phyloP scores from a whole-genome alignment of 2,113 vertebrate species.

The Tauraco erythrolophus region DNA sequence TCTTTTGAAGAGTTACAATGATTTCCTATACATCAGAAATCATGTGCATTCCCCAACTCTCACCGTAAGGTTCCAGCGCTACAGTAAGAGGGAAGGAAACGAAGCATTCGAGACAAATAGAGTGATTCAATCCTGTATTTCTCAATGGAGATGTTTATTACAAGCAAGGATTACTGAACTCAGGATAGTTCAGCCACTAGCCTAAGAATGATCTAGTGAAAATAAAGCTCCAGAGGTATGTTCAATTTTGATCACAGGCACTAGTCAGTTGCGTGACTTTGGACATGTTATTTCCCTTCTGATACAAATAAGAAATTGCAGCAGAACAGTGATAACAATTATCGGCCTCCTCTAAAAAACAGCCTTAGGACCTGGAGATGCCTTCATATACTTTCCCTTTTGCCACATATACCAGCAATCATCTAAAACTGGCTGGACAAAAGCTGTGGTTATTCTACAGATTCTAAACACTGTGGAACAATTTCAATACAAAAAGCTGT shows the following conservation, averaged over 20 bases:
- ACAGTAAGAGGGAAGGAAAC: background rate
- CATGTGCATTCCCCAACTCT: background rate
- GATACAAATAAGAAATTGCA: background rate
- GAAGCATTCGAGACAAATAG: background rate
- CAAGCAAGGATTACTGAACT: background rate
- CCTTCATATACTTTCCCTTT: background rate
- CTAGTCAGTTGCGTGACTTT: background rate
- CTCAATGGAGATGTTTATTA: background rate
- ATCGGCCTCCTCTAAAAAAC: background rate
- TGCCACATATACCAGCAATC: fast-evolving
- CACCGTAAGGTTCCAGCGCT: background rate
- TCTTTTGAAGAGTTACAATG: background rate
- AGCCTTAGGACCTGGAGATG: background rate
- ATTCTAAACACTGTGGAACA: background rate
- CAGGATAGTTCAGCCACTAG: background rate
- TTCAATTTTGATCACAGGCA: background rate
- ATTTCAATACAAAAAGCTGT: background rate
- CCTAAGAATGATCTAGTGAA: background rate
- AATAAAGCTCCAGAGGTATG: background rate
- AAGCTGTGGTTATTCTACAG: background rate
- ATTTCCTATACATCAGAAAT: background rate
- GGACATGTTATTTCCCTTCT: background rate
- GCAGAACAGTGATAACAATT: background rate
- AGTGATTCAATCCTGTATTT: background rate
- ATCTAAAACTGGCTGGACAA: background rate